Evolutionary conservation across 1,140 invertebrate genomes (phyloP), one percentile per base, ranked within the genome.

Genomic region (Drosophila bifasciata): DNA sequence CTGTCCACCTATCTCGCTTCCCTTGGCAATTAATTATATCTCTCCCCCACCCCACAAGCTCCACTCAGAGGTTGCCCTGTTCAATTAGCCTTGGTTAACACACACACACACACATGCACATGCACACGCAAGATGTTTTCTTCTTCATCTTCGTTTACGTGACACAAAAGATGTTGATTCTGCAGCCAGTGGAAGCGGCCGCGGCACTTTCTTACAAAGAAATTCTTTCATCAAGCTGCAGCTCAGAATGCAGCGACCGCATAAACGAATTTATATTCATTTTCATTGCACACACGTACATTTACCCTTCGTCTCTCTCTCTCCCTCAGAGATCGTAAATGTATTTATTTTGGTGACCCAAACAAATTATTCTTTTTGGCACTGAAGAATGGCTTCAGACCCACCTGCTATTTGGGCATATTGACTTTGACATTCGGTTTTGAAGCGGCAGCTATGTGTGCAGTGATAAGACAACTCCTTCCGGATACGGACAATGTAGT

Each of bases 221-320:
- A 58, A 55, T 70, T 78, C 79, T 69, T 83, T 81, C 67, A 73
- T 59, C 66, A 11, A 13, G 32, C 11, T 36, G 32, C 32, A 36
- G 11, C 1, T 39, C 67, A 49, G 45, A 71, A 81, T 69, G 68
- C 67, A 44, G 52, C 70, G 52, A 64, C 62, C 60, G 66, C 78
- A 73, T 63, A 81, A 81, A 81, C 72, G 73, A 80, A 80, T 80
- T 80, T 80, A 81, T 81, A 72, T 81, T 68, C 78, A 76, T 80
- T 80, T 76, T 76, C 49, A 44, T 48, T 57, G 62, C 46, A 70
- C 46, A 39, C 56, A 69, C 44, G 61, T 28, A 60, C 5, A 23
- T 56, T 43, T 13, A 36, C 32, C 11, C 32, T 36, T 11, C 4
- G 8, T 36, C 11, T 36, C 32, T 11, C 11, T 11, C 28, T 32